A percentile compares a stretch with the other conserved stretches of the same genome.
These are phyloP conservation scores for Diachasmimorpha longicaudata DNA, from an alignment of 1,140 invertebrate species.

Conservation along the genomic window DNA sequence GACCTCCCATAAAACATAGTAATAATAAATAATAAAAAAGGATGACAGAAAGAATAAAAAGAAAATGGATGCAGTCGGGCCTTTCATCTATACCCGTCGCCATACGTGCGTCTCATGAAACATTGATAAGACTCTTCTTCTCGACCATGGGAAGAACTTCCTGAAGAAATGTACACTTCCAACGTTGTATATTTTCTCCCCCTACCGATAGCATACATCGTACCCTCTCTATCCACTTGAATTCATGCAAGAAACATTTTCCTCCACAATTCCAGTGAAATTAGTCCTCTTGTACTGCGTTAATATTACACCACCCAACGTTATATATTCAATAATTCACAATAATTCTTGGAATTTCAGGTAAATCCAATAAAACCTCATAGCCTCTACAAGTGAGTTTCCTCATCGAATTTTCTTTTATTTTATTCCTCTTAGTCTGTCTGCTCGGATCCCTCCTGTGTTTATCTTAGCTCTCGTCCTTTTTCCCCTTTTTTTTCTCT, in stretches of 20 bases:
- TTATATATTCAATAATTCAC: constrained; percentile 5
- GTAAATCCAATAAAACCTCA: not conserved
- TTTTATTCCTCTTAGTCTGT: constrained; percentile 5
- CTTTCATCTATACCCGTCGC: constrained; percentile 32
- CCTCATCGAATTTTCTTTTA: not conserved
- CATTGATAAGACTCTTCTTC: constrained; percentile 33
- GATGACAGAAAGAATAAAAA: not conserved
- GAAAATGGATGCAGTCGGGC: not conserved
- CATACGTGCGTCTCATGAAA: constrained; percentile 39
- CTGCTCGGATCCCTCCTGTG: not conserved
- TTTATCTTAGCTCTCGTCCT: not conserved
- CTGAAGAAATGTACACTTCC: constrained; percentile 21
- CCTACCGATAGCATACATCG: not conserved
- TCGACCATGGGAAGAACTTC: constrained; percentile 31
- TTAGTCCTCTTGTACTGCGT: constrained; percentile 8
- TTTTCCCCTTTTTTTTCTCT: not conserved
- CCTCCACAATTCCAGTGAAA: constrained; percentile 2
- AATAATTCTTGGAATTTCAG: not conserved
- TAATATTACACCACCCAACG: not conserved
- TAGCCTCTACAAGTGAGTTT: not conserved
- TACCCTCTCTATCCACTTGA: not conserved
- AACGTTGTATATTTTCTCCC: not conserved
- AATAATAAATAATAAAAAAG: no score
- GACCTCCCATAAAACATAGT: no score
- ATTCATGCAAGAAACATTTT: not conserved